These are phyloP conservation scores for Cettia cetti DNA, from an alignment of 2,113 vertebrate genomes.

Conservation along the genomic window DNA sequence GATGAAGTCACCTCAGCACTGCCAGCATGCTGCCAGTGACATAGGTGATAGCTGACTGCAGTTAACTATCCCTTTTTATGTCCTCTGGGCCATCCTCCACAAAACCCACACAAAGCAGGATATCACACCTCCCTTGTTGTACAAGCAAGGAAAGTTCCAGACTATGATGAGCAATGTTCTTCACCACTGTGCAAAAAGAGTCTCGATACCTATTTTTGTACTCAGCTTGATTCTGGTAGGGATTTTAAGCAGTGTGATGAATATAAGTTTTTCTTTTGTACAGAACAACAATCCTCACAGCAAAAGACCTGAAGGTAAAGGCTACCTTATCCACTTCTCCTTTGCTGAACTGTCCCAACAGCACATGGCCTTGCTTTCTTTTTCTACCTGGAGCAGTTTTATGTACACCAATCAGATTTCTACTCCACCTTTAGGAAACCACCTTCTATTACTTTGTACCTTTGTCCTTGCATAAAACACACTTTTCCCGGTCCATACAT, in stretches of 20 bases:
- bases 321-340: background rate
- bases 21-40: background rate
- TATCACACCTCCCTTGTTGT: accelerated
- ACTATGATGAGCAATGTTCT: background rate
- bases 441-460: background rate
- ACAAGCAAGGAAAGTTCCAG: background rate
- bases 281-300: background rate
- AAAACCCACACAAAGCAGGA: background rate
- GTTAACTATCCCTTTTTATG: background rate
- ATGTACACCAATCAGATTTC: background rate
- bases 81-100: background rate
- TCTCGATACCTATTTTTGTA: background rate
- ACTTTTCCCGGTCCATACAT: background rate
- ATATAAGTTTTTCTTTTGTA: background rate
- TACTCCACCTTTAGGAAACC: background rate
- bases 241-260: background rate
- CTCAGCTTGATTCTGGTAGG: background rate
- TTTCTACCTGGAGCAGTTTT: background rate
- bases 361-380: background rate
- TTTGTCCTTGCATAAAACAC: background rate
- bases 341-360: background rate
- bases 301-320: background rate
- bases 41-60: background rate
- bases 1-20: background rate
- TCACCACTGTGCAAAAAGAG: background rate